Conservation (phyloP, 2,888 invertebrate species). For the Rhagophthalmus giganteus region DNA sequence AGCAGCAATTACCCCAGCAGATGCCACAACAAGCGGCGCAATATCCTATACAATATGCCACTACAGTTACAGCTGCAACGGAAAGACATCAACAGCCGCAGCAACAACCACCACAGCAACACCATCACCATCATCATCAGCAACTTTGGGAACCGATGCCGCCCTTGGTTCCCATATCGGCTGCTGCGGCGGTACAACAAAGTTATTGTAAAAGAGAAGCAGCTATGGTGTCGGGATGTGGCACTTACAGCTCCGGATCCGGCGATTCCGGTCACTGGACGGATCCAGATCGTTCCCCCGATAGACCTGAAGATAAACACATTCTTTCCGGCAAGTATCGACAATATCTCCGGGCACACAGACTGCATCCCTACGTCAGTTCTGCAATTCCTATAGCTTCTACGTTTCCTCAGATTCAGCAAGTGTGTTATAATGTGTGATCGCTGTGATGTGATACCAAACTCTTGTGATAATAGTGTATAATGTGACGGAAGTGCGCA, state of each 20-base stretch:
- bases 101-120: slow-evolving; percentile 41
- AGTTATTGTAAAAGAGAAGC: slow-evolving; percentile 42
- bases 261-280: slow-evolving; percentile 52
- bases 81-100: slow-evolving; percentile 41
- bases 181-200: slow-evolving; percentile 42
- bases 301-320: slow-evolving; percentile 50
- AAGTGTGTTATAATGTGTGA: slow-evolving; percentile 67
- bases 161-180: slow-evolving; percentile 50
- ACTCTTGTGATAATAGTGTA: slow-evolving; percentile 57
- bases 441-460: slow-evolving; percentile 51
- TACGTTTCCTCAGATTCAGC: slow-evolving; percentile 61
- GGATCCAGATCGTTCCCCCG: slow-evolving; percentile 51
- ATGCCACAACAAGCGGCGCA: slow-evolving; percentile 50
- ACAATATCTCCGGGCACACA: slow-evolving; percentile 61
- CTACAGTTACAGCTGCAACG: slow-evolving; percentile 15
- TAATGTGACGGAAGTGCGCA: slow-evolving; percentile 50
- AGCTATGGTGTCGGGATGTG: slow-evolving; percentile 54
- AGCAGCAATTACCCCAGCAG: slow-evolving; percentile 49
- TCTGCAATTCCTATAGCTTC: slow-evolving; percentile 56
- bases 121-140: slow-evolving; percentile 21
- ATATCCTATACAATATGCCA: slow-evolving; percentile 42
- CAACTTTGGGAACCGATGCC: slow-evolving; percentile 45
- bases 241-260: slow-evolving; percentile 46
- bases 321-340: slow-evolving; percentile 61
- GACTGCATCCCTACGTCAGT: slow-evolving; percentile 62